Conservation (phyloP, 2,797 vertebrate species). For the Crypturellus tataupa region DNA sequence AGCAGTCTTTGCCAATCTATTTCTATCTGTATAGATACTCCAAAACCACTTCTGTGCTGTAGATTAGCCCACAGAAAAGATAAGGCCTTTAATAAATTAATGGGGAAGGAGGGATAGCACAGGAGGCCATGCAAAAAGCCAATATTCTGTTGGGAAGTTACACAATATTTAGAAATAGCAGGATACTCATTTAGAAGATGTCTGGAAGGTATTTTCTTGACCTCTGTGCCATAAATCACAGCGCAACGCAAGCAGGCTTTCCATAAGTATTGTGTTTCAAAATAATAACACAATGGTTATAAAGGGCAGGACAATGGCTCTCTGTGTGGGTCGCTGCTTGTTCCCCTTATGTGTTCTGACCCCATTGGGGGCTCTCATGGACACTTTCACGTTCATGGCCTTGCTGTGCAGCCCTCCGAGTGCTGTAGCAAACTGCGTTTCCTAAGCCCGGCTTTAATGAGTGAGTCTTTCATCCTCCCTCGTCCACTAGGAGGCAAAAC, state of each 20-base stretch:
- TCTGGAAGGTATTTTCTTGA: neutral
- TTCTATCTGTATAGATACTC: neutral
- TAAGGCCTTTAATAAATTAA: neutral
- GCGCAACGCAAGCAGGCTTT: neutral
- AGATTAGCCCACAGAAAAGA: neutral
- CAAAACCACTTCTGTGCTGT: neutral
- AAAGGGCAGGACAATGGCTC: neutral
- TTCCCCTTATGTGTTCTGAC: neutral
- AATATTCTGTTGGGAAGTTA: neutral
- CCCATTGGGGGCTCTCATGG: neutral
- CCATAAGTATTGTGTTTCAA: neutral
- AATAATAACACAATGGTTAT: neutral
- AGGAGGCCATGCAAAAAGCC: neutral
- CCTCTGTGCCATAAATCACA: neutral
- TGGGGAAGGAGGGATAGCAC: neutral
- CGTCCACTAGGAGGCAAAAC: constrained; percentile 59
- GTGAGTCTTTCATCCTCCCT: neutral
- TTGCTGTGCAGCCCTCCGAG: constrained; percentile 47
- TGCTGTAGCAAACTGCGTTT: neutral
- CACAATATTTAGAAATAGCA: neutral
- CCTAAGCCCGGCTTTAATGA: neutral
- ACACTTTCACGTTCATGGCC: neutral
- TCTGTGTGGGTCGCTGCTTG: neutral
- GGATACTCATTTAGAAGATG: neutral
- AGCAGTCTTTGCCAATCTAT: neutral